Percentiles rank a stretch among this genome's conserved stretches.
These are phyloP conservation scores for Lates calcarifer DNA, from an alignment of 2,113 vertebrate species.

Conservation along the genomic window DNA sequence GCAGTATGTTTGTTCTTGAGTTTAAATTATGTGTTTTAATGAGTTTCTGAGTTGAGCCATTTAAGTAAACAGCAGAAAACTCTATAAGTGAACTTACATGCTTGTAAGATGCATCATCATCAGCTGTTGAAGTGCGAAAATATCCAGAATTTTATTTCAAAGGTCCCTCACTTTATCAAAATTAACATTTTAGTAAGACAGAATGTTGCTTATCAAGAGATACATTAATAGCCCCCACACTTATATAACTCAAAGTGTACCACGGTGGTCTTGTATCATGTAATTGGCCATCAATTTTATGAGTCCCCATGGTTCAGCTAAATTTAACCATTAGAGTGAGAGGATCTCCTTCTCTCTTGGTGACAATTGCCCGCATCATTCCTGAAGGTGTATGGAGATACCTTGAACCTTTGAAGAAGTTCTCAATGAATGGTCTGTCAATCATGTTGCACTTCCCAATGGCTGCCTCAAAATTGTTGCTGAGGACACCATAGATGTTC, in stretches of 20 bases:
- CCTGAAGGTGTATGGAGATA: conserved; percentile 74
- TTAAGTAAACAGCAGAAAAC: conserved; percentile 15
- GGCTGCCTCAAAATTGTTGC: conserved; percentile 83
- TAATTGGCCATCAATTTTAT: neutral
- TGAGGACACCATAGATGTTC: conserved; percentile 82
- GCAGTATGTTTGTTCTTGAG: neutral
- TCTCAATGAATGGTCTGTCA: conserved; percentile 76
- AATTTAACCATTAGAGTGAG: conserved; percentile 84
- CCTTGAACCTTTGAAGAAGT: conserved; percentile 81
- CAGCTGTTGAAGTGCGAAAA: neutral
- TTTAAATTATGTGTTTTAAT: neutral
- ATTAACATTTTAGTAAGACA: neutral
- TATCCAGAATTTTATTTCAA: neutral
- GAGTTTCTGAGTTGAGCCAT: neutral
- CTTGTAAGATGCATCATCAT: neutral
- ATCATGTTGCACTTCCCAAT: conserved; percentile 75
- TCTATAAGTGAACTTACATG: neutral
- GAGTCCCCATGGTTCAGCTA: conserved; percentile 62
- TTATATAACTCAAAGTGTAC: neutral
- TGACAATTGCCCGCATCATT: conserved; percentile 81
- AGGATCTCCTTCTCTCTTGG: conserved; percentile 57
- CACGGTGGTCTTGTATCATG: neutral
- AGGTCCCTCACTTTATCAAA: neutral
- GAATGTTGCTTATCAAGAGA: neutral
- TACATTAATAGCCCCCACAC: neutral